Conservation (phyloP, 2,113 vertebrate species). For the Thoracochromis brauschi region DNA sequence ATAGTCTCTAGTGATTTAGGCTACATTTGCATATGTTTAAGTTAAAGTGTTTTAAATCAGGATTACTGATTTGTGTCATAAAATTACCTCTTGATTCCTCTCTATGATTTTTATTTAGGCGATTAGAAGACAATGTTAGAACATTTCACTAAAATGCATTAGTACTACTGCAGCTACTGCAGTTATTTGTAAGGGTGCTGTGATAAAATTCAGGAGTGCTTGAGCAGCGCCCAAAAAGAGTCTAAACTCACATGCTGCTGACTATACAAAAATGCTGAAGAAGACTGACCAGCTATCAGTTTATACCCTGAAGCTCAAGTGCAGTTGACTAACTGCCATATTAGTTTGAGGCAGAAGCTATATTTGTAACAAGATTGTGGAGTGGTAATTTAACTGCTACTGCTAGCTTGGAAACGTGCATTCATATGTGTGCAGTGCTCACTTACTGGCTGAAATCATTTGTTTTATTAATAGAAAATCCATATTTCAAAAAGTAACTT, state of each 20-base stretch:
- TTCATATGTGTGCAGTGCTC: not conserved
- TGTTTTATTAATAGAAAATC: not conserved
- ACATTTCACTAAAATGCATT: not conserved
- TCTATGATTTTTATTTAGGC: not conserved
- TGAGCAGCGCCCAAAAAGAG: not conserved
- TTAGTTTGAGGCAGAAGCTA: not conserved
- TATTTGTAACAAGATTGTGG: not conserved
- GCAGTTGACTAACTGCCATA: not conserved
- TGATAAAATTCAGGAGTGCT: not conserved
- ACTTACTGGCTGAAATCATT: not conserved
- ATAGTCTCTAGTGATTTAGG: not conserved
- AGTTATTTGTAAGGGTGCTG: not conserved
- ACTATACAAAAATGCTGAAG: not conserved
- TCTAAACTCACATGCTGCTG: not conserved
- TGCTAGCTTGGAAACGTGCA: not conserved
- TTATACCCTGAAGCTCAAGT: not conserved
- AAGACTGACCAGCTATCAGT: not conserved
- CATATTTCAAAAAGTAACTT: not conserved
- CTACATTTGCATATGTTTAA: not conserved
- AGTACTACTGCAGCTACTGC: not conserved
- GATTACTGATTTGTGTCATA: not conserved
- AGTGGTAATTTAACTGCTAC: not conserved
- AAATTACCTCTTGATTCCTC: not conserved
- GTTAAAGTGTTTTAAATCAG: not conserved
- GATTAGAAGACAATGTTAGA: not conserved